Conservation (phyloP, 2,113 vertebrate genomes). For the Siniperca knerii region DNA sequence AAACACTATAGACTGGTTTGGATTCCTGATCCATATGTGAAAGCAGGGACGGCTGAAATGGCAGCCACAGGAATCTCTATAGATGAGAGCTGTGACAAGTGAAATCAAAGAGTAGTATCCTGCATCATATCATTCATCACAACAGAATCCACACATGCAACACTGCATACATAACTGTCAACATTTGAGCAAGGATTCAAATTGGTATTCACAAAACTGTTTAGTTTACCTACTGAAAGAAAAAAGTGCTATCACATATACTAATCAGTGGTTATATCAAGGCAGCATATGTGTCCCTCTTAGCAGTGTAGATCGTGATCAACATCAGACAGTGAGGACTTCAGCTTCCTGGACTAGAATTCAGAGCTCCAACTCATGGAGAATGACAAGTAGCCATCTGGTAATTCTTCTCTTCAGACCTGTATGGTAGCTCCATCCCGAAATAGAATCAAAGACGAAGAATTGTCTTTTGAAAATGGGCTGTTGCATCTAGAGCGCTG, state of each 20-base stretch:
- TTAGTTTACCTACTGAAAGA: neutral
- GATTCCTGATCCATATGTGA: neutral
- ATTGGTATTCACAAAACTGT: constrained; percentile 8
- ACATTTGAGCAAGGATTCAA: neutral
- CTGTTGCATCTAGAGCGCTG: constrained; percentile 47
- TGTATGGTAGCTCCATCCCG: constrained; percentile 50
- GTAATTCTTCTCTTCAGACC: constrained; percentile 67
- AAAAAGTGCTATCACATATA: neutral
- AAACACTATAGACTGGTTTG: neutral
- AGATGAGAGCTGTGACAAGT: neutral
- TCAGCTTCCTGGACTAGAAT: constrained; percentile 43
- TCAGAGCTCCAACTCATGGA: constrained; percentile 49
- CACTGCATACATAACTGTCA: neutral
- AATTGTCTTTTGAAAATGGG: constrained; percentile 68
- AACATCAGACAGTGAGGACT: constrained; percentile 46
- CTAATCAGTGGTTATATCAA: constrained; percentile 24
- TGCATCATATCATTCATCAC: neutral
- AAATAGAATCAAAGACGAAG: constrained; percentile 79
- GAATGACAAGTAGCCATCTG: constrained; percentile 79
- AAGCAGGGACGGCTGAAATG: accelerated
- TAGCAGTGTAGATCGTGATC: constrained; percentile 49
- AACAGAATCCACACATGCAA: neutral
- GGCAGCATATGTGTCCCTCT: constrained; percentile 22
- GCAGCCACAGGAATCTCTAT: neutral
- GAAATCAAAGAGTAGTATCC: neutral